phyloP scores from a whole-genome alignment of 2,888 invertebrate genomes.

The Chymomyza procnemis region DNA sequence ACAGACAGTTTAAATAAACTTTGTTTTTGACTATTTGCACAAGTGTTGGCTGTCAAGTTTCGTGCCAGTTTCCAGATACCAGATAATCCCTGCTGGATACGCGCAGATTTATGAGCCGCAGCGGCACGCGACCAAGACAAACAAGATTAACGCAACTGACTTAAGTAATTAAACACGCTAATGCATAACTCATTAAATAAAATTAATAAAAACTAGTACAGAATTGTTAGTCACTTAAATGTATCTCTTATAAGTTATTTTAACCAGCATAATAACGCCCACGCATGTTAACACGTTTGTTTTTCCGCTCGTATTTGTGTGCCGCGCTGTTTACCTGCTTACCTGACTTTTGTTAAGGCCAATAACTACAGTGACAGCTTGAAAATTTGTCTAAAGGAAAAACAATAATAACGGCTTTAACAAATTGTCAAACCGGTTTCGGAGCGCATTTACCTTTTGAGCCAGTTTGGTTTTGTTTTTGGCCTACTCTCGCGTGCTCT shows the following conservation, averaged over 20 bases:
- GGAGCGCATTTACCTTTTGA: conserved; percentile 3
- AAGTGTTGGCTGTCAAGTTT: not conserved
- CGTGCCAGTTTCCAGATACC: not conserved
- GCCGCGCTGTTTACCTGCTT: conserved; percentile 18
- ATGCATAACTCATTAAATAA: conserved; percentile 37
- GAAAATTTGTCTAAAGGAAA: conserved; percentile 23
- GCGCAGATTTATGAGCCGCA: conserved; percentile 34
- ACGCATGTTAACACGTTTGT: not conserved
- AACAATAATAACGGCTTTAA: conserved; percentile 3
- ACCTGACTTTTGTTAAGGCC: conserved; percentile 30
- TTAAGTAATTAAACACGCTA: conserved; percentile 54
- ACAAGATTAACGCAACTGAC: not conserved
- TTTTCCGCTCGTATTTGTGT: conserved; percentile 11
- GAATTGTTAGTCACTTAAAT: not conserved
- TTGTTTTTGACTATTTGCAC: not conserved
- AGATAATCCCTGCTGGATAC: not conserved
- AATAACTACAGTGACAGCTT: not conserved
- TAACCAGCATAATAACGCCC: conserved; percentile 31
- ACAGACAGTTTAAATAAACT: not conserved
- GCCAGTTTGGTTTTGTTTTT: not conserved
- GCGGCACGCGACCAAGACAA: conserved; percentile 35
- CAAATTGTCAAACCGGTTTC: not conserved
- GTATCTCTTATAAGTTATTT: conserved; percentile 13
- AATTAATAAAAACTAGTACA: conserved; percentile 11
- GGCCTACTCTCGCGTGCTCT: not conserved